Evolutionary conservation across 2,113 vertebrate genomes (phyloP).

Genomic region (Podilymbus podiceps): DNA sequence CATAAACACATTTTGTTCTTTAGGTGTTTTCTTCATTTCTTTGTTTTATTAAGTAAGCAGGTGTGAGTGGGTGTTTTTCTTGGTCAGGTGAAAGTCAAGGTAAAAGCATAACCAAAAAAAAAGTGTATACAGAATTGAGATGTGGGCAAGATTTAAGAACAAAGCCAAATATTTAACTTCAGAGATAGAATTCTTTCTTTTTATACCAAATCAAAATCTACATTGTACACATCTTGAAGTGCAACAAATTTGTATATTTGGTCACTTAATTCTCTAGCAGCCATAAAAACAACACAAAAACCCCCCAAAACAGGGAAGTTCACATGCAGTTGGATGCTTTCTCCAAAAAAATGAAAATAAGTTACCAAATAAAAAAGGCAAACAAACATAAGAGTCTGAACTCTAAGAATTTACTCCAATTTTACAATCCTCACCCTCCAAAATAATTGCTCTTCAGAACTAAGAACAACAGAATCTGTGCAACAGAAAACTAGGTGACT

Average conservation of each 20-base stretch:
- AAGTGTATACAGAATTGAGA: neutral
- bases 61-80: neutral
- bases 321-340: neutral
- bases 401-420: neutral
- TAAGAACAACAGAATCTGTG: neutral
- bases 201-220: neutral
- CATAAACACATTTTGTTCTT: neutral
- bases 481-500: neutral
- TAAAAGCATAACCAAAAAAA: neutral
- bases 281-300: neutral
- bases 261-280: neutral
- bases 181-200: neutral
- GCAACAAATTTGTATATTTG: neutral
- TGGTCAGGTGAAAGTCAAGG: neutral
- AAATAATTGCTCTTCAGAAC: neutral
- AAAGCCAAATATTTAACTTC: neutral
- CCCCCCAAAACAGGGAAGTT: neutral
- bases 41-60: neutral
- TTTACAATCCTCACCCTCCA: neutral
- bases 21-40: neutral
- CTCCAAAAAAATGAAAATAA: neutral
- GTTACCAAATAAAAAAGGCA: neutral
- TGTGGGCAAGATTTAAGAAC: neutral
- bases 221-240: neutral
- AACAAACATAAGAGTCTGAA: neutral